Conservation (phyloP, 1,140 invertebrate genomes). For the Aradophagus sp. region DNA sequence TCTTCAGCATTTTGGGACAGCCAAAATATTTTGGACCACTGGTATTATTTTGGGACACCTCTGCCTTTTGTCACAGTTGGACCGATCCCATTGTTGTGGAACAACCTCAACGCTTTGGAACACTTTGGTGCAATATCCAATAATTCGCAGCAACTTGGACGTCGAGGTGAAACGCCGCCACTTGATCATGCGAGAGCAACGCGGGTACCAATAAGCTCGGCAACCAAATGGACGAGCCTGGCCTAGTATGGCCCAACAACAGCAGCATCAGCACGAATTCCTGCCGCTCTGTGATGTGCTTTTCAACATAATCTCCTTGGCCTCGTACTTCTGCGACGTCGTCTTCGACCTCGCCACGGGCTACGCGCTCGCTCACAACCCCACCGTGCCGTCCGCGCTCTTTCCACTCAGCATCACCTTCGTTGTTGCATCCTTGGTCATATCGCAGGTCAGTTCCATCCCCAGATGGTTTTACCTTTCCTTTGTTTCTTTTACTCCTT, state of each 20-base stretch:
- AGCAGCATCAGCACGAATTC: constrained; percentile 79
- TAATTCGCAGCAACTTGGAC: no score
- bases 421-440: constrained; percentile 81
- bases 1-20: no score
- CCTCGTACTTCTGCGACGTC: constrained; percentile 93
- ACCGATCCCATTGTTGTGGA: no score
- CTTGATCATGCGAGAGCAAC: constrained; percentile 45
- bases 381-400: constrained; percentile 76
- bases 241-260: constrained; percentile 74
- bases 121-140: no score
- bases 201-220: no score
- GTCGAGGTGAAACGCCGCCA: constrained; percentile 7
- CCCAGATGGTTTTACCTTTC: no score
- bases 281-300: constrained; percentile 90
- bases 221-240: constrained; percentile 72
- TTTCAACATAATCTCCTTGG: constrained; percentile 92
- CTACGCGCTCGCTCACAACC: constrained; percentile 83
- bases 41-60: no score
- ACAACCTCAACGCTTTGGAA: no score
- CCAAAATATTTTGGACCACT: no score
- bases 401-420: constrained; percentile 80
- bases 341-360: constrained; percentile 91
- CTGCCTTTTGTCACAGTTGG: no score
- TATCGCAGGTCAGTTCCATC: constrained; percentile 83
- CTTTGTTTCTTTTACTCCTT: no score